A percentile compares a stretch with the other conserved stretches of the same genome.
Evolutionary conservation across 2,797 vertebrate species (phyloP).

Genomic region (Otus scops): DNA sequence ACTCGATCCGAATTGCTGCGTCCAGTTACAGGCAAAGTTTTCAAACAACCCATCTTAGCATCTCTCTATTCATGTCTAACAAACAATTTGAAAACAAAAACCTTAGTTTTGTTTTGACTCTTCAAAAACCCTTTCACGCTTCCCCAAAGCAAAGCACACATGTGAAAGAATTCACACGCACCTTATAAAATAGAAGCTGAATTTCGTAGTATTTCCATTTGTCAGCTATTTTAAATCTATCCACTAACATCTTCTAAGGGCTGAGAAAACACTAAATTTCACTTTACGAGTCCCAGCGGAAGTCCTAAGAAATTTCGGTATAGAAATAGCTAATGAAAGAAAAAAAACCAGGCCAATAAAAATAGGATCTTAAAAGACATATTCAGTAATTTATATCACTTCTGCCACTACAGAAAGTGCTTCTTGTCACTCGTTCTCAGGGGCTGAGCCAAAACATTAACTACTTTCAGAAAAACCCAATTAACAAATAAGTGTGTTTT

Average conservation of each 20-base stretch:
- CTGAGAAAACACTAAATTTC: not conserved
- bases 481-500: not conserved
- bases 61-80: not conserved
- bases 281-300: not conserved
- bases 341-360: not conserved
- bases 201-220: not conserved
- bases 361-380: not conserved
- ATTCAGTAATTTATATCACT: not conserved
- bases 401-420: not conserved
- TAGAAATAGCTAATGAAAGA: fast-evolving
- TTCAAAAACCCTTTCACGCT: not conserved
- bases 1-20: not conserved
- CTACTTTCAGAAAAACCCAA: not conserved
- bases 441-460: not conserved
- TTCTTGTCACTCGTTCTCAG: not conserved
- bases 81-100: not conserved
- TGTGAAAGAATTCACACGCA: not conserved
- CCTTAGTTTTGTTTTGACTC: not conserved
- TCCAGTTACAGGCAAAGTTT: not conserved
- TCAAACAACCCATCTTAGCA: not conserved
- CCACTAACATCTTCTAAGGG: not conserved
- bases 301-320: not conserved
- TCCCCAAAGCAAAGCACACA: not conserved
- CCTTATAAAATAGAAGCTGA: not conserved
- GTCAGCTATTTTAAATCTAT: not conserved